phyloP scores from a whole-genome alignment of 2,888 invertebrate species.

The Teinopalpus imperialis region DNA sequence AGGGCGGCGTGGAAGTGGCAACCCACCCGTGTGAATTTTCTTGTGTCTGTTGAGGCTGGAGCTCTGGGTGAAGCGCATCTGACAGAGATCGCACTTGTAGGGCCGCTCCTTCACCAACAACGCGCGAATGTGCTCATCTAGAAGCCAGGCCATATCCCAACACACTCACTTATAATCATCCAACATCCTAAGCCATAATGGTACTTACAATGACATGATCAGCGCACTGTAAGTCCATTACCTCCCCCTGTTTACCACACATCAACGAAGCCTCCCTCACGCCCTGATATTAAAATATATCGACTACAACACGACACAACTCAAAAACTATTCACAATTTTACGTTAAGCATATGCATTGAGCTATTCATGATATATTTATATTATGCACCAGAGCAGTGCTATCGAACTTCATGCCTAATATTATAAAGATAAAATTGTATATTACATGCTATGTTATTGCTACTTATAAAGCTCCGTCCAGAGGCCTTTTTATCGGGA shows the following conservation, averaged over 20 bases:
- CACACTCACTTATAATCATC: constrained; percentile 47
- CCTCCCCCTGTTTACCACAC: constrained; percentile 80
- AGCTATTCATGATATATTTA: constrained; percentile 7
- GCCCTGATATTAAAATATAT: constrained; percentile 64
- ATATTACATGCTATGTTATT: constrained; percentile 30
- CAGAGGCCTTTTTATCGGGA: constrained; percentile 41
- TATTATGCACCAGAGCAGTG: constrained; percentile 64
- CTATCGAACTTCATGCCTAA: constrained; percentile 30
- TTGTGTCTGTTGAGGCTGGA: constrained; percentile 87
- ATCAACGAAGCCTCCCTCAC: constrained; percentile 67
- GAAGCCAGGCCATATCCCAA: constrained; percentile 69
- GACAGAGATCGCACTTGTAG: constrained; percentile 86
- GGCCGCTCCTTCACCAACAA: constrained; percentile 82
- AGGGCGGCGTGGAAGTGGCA: constrained; percentile 48
- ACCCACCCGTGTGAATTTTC: constrained; percentile 85
- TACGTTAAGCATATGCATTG: constrained; percentile 56
- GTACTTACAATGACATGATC: constrained; percentile 53
- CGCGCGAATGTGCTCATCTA: constrained; percentile 81
- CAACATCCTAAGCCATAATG: constrained; percentile 37
- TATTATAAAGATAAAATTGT: constrained; percentile 19
- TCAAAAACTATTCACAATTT: constrained; percentile 81
- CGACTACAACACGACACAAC: constrained; percentile 59
- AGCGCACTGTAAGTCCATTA: constrained; percentile 55
- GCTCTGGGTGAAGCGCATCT: constrained; percentile 87
- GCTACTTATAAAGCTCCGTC: constrained; percentile 48